Evolutionary conservation across 1,140 invertebrate species (phyloP).

Genomic region (Goniozus legneri): DNA sequence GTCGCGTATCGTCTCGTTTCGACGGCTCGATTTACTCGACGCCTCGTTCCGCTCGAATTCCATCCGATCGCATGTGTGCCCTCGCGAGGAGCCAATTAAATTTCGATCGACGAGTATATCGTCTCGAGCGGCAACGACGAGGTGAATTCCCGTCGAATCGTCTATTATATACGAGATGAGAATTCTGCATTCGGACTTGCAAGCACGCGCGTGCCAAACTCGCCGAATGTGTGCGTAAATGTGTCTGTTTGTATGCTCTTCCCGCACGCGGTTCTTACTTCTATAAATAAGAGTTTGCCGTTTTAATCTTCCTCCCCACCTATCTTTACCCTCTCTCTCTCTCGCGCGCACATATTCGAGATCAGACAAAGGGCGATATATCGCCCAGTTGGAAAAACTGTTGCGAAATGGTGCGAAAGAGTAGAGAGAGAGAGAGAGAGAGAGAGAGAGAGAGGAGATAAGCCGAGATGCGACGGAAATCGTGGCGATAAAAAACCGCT

Average conservation of each 20-base stretch:
- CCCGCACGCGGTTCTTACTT: constrained; percentile 16
- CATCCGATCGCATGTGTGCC: no score
- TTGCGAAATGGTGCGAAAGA: not conserved
- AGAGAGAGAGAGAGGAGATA: constrained; percentile 3
- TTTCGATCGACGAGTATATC: no score
- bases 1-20: constrained; percentile 1
- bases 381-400: not conserved
- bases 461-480: constrained; percentile 20
- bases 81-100: no score
- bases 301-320: constrained; percentile 30
- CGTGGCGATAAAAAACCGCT: no score
- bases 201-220: not conserved
- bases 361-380: constrained; percentile 29
- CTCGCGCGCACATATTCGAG: not conserved
- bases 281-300: constrained; percentile 39
- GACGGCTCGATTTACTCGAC: not conserved
- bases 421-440: not conserved
- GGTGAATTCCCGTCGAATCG: no score
- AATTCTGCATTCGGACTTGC: no score
- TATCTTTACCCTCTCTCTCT: no score
- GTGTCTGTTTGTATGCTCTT: no score
- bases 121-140: no score
- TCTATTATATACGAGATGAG: no score
- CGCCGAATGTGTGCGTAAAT: no score
- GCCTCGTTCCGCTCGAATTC: no score